phyloP scores from a whole-genome alignment of 2,888 invertebrate species.

The Parnassius smintheus region DNA sequence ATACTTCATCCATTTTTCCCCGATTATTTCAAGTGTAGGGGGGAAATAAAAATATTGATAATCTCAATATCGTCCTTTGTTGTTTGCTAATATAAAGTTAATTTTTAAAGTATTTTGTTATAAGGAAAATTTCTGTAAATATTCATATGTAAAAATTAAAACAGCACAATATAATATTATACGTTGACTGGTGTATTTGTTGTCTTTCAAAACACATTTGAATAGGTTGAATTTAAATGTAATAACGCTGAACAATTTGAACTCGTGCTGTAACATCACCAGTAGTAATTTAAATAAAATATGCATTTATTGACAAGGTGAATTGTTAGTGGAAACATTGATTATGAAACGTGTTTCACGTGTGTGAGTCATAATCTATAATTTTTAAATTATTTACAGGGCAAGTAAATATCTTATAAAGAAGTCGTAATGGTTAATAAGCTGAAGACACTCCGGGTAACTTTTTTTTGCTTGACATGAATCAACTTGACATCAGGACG shows the following conservation, averaged over 20 bases:
- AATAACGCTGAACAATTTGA: neutral
- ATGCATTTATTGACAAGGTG: constrained; percentile 19
- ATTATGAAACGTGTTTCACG: constrained; percentile 3
- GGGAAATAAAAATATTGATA: too few species aligned
- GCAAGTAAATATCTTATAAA: neutral
- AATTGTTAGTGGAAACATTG: constrained; percentile 8
- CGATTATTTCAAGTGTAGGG: too few species aligned
- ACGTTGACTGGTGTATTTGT: neutral
- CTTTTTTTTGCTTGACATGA: too few species aligned
- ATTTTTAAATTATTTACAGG: constrained; percentile 15
- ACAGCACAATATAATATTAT: too few species aligned
- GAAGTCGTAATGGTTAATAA: neutral
- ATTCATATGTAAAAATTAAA: too few species aligned
- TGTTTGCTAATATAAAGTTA: too few species aligned
- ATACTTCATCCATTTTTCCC: too few species aligned
- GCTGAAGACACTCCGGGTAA: too few species aligned
- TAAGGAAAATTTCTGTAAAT: too few species aligned
- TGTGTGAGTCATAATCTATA: constrained; percentile 2
- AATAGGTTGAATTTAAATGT: neutral
- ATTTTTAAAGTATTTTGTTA: too few species aligned
- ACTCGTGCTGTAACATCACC: constrained; percentile 7
- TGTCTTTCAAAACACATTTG: constrained; percentile 7
- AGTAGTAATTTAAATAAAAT: constrained; percentile 20
- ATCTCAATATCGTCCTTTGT: too few species aligned
- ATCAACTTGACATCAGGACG: too few species aligned